Percentiles rank a stretch among this genome's conserved stretches.
Conservation (phyloP, 2,113 vertebrate species). For the Sigmodon hispidus region DNA sequence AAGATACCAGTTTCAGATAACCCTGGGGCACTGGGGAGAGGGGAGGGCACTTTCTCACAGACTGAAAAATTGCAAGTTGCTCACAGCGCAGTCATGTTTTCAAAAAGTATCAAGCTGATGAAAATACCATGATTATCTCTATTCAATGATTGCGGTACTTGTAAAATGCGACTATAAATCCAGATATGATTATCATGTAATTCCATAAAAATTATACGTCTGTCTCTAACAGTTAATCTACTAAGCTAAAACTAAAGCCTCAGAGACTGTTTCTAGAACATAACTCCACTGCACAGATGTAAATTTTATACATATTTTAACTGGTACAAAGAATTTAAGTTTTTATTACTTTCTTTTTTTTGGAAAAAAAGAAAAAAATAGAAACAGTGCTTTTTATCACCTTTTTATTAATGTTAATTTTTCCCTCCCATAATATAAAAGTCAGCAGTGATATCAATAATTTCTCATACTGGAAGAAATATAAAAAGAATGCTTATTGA, state of each 20-base stretch:
- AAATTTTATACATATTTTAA: conserved; percentile 94
- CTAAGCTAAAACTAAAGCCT: conserved; percentile 96
- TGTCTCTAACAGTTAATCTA: conserved; percentile 94
- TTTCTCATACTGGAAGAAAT: conserved; percentile 96
- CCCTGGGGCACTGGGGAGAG: neutral
- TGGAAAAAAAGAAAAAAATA: conserved; percentile 94
- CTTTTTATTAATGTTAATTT: conserved; percentile 89
- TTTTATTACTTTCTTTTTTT: conserved; percentile 92
- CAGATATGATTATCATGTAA: conserved; percentile 91
- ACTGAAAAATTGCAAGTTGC: conserved; percentile 93
- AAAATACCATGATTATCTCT: conserved; percentile 93
- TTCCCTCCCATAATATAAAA: conserved; percentile 96
- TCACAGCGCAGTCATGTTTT: conserved; percentile 89
- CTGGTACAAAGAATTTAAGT: conserved; percentile 92
- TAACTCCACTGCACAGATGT: conserved; percentile 96
- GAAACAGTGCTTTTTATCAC: conserved; percentile 91
- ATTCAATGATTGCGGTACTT: conserved; percentile 93
- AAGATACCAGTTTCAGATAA: conserved; percentile 60
- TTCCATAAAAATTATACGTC: conserved; percentile 95
- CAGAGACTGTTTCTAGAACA: conserved; percentile 94
- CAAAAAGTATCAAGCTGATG: conserved; percentile 93
- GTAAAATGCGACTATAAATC: conserved; percentile 96
- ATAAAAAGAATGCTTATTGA: conserved; percentile 94
- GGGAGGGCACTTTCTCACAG: conserved; percentile 74
- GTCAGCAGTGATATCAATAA: conserved; percentile 96